Conservation (phyloP, 2,888 invertebrate genomes). For the Cetonia aurata region DNA sequence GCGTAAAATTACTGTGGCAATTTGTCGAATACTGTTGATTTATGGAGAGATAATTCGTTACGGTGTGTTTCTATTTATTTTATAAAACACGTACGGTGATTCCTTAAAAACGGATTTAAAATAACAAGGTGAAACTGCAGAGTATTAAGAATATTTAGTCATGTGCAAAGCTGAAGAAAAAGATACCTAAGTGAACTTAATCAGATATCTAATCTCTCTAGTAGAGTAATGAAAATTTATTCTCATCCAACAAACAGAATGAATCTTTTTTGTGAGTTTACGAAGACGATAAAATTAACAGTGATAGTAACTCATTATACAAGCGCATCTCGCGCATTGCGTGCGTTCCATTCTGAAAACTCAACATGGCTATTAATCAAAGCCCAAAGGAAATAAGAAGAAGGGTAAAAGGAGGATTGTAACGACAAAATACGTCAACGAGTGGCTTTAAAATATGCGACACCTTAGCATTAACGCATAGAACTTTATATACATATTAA, state of each 20-base stretch:
- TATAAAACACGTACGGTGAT: too few relatives aligned
- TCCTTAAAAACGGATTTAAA: background rate
- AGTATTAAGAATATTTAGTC: background rate
- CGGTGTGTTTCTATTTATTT: too few relatives aligned
- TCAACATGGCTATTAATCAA: conserved; percentile 37
- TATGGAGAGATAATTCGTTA: too few relatives aligned
- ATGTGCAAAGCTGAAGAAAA: background rate
- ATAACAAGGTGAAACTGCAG: background rate
- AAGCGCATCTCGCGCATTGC: conserved; percentile 29
- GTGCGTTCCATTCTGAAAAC: conserved; percentile 25
- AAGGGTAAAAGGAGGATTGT: conserved; percentile 16
- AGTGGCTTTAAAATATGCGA: conserved; percentile 40
- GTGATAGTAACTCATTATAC: conserved; percentile 34
- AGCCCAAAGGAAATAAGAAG: conserved; percentile 18
- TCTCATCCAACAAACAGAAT: conserved; percentile 1
- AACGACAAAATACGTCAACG: conserved; percentile 33
- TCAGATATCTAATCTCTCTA: background rate
- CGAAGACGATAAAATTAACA: conserved; percentile 20
- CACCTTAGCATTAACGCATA: conserved; percentile 43
- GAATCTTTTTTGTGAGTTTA: background rate
- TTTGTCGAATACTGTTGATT: too few relatives aligned
- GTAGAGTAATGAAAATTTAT: conserved; percentile 7
- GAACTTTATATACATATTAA: conserved; percentile 51
- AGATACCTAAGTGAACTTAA: background rate
- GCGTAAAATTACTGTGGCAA: too few relatives aligned